phyloP scores from a whole-genome alignment of 2,888 invertebrate genomes.

The Eurytoma adleriae region DNA sequence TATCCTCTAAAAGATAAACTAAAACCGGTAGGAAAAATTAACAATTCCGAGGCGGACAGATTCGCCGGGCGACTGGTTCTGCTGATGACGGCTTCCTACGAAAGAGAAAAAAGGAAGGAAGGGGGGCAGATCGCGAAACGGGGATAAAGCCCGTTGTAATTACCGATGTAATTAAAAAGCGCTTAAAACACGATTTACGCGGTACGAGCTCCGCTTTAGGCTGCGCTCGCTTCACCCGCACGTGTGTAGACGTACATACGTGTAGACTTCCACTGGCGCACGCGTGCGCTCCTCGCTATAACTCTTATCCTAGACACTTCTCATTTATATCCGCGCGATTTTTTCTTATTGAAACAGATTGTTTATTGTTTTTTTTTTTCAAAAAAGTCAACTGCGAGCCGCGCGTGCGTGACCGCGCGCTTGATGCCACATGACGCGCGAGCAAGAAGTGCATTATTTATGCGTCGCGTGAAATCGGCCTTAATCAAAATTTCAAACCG shows the following conservation, averaged over 20 bases:
- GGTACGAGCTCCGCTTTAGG: neutral
- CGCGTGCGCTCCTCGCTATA: neutral
- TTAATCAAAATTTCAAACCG: too few species aligned
- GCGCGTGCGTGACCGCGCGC: too few species aligned
- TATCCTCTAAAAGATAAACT: too few species aligned
- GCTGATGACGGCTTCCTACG: slow-evolving; percentile 34
- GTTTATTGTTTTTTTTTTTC: neutral
- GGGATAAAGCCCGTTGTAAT: slow-evolving; percentile 46
- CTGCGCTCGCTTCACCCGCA: neutral
- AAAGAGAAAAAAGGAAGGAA: neutral
- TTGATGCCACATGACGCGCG: too few species aligned
- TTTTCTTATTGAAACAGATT: slow-evolving; percentile 26
- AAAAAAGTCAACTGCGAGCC: too few species aligned
- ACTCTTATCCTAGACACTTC: neutral
- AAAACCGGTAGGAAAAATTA: too few species aligned
- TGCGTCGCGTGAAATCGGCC: too few species aligned
- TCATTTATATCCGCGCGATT: slow-evolving; percentile 9
- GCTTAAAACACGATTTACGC: slow-evolving; percentile 56
- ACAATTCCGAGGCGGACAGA: neutral
- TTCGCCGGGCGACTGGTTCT: neutral
- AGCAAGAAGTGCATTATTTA: too few species aligned
- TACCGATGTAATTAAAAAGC: slow-evolving; percentile 55
- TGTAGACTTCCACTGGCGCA: neutral
- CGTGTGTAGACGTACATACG: neutral
- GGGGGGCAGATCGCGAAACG: slow-evolving; percentile 26